phyloP scores from a whole-genome alignment of 2,113 vertebrate genomes.

The Ailurus styani region DNA sequence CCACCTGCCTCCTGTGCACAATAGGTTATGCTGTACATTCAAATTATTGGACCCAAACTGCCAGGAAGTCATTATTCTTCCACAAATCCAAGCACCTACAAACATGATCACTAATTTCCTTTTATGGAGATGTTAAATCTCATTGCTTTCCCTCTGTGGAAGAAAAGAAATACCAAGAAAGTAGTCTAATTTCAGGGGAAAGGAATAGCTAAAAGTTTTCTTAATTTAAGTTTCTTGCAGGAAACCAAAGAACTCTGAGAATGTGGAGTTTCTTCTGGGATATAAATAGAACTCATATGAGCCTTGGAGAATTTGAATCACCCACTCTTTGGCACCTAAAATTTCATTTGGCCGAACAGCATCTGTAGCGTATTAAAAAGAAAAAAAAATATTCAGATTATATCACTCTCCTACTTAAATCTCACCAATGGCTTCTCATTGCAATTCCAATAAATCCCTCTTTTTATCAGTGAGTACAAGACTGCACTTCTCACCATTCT shows the following conservation, averaged over 20 bases:
- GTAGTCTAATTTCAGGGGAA: not conserved
- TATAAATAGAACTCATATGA: constrained; percentile 64
- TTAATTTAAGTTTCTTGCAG: constrained; percentile 28
- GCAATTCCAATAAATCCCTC: not conserved
- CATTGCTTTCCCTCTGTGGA: not conserved
- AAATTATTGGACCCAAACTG: not conserved
- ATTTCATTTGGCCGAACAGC: constrained; percentile 55
- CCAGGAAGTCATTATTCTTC: not conserved
- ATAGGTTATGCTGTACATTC: not conserved
- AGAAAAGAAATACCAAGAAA: not conserved
- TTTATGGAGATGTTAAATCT: not conserved
- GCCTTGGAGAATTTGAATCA: constrained; percentile 49
- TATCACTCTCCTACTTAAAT: not conserved
- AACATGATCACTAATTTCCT: not conserved
- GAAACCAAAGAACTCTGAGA: constrained; percentile 30
- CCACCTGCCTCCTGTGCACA: not conserved
- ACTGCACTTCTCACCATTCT: not conserved
- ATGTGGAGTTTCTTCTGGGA: constrained; percentile 27
- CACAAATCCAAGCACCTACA: not conserved
- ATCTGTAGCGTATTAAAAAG: constrained; percentile 34
- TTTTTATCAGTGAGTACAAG: not conserved
- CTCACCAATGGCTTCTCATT: not conserved
- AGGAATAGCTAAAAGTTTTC: not conserved
- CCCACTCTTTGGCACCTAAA: constrained; percentile 65
- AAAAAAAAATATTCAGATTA: constrained; percentile 5